These are phyloP conservation scores for Sarotherodon lohbergeri DNA, from an alignment of 2,113 vertebrate genomes.

Conservation along the genomic window DNA sequence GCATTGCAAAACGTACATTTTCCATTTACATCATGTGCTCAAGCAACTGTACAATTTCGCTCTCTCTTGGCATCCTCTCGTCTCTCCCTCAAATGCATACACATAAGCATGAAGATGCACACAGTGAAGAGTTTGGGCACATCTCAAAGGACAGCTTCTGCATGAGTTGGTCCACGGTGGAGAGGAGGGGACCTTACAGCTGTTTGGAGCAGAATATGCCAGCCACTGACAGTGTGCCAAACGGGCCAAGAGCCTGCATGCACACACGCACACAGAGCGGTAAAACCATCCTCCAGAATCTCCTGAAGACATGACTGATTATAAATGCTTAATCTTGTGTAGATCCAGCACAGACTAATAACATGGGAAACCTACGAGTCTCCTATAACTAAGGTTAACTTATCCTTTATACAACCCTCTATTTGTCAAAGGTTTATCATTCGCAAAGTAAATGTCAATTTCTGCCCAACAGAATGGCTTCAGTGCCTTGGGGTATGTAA, in stretches of 20 bases:
- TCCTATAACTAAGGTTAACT: background rate
- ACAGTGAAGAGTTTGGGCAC: conserved; percentile 48
- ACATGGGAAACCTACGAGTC: background rate
- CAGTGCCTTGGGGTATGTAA: background rate
- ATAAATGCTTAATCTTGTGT: background rate
- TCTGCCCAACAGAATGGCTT: background rate
- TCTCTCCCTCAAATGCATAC: background rate
- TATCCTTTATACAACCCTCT: conserved; percentile 24
- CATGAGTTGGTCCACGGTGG: conserved; percentile 58
- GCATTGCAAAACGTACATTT: conserved; percentile 24
- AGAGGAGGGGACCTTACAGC: conserved; percentile 65
- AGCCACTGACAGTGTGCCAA: conserved; percentile 52
- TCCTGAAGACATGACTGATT: conserved; percentile 17
- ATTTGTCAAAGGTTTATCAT: conserved; percentile 10
- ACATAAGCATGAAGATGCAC: background rate
- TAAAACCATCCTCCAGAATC: background rate
- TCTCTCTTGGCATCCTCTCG: background rate
- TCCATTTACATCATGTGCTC: conserved; percentile 58
- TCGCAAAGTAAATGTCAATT: conserved; percentile 23
- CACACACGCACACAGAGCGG: background rate
- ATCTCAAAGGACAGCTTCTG: conserved; percentile 66
- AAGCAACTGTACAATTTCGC: conserved; percentile 39
- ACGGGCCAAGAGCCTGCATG: conserved; percentile 11
- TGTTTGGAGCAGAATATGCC: conserved; percentile 61
- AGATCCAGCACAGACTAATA: background rate